phyloP scores from a whole-genome alignment of 2,888 invertebrate genomes.

The Melanchra persicariae region DNA sequence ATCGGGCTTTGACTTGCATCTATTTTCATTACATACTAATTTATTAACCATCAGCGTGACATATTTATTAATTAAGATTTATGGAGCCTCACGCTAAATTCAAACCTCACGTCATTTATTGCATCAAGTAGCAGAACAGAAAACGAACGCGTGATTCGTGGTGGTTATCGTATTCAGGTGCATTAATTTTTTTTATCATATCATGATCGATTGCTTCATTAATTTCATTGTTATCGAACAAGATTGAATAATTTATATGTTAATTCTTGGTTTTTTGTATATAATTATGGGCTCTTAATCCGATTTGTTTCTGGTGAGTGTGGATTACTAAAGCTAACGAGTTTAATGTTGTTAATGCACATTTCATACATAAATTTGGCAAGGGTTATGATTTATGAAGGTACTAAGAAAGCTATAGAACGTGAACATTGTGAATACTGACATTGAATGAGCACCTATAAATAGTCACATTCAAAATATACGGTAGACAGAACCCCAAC shows the following conservation, averaged over 20 bases:
- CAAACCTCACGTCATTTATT: conserved; percentile 20
- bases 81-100: conserved; percentile 9
- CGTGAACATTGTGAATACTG: not conserved
- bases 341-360: not conserved
- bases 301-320: not conserved
- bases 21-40: conserved; percentile 48
- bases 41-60: conserved; percentile 51
- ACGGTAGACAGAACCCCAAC: not conserved
- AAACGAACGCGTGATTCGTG: not conserved
- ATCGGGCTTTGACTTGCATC: conserved; percentile 56
- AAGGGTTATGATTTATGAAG: conserved; percentile 12
- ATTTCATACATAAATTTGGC: not conserved
- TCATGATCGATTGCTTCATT: conserved; percentile 32
- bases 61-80: conserved; percentile 51
- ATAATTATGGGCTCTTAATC: not conserved
- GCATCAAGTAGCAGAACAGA: not conserved
- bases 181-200: conserved; percentile 37
- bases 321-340: not conserved
- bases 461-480: not conserved
- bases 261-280: conserved; percentile 20
- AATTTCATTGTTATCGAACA: conserved; percentile 33
- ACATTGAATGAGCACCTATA: conserved; percentile 6
- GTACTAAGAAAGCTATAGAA: not conserved
- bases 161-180: conserved; percentile 35
- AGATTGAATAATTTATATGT: conserved; percentile 1